Base-by-base conservation (phyloP, 53 echinoderm and acorn worm genomes). In the Holothuria leucospilota region DNA sequence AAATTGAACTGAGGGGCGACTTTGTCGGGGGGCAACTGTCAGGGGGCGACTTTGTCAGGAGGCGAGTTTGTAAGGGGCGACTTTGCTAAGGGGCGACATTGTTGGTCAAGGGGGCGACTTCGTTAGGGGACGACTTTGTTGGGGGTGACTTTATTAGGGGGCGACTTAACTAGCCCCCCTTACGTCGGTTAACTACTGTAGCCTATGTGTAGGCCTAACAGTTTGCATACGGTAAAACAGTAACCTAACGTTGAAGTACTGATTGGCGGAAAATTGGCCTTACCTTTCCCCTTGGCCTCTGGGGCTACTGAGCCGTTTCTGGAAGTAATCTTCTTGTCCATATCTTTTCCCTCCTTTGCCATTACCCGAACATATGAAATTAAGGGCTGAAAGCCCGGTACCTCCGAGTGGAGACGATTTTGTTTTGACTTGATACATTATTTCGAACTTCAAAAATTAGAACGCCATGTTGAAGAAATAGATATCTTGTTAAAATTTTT, bases 261-360 rank as follows among this genome's bases (percentile, higher is more conserved):
- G 24, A 28, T 2, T 65, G 9, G 10, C 65, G 0, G 25, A 38
- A 41, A 20, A 40, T 16, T 39, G n/a, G 0, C 38, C 62, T 83
- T 51, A 83, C 84, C 84, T 83, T 83, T 83, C 51, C 65, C 84
- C 68, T 83, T 83, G 64, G 84, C 65, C 65, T 83, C 84, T 29
- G 65, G 84, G 42, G 68, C 84, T 39, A 52, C 25, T 4, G 65
- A 83, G 13, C 81, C 81, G 41, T 49, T 83, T 51, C 67, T 64
- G 68, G 67, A 64, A 66, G 24, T 46, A 18, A 83, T 46, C 40
- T 83, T 83, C 84, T 83, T 83, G 13, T 83, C 84, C 84, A 83
- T 83, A 83, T 83, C 84, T 27, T 83, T 83, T 24, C 83, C 83
- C 67, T 83, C 83, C 83, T 83, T 83, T 62, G 83, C 83, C 83